Evolutionary conservation across 2,888 invertebrate genomes (phyloP), one percentile per base, ranked within the genome.

Genomic region (Polietes domitor): DNA sequence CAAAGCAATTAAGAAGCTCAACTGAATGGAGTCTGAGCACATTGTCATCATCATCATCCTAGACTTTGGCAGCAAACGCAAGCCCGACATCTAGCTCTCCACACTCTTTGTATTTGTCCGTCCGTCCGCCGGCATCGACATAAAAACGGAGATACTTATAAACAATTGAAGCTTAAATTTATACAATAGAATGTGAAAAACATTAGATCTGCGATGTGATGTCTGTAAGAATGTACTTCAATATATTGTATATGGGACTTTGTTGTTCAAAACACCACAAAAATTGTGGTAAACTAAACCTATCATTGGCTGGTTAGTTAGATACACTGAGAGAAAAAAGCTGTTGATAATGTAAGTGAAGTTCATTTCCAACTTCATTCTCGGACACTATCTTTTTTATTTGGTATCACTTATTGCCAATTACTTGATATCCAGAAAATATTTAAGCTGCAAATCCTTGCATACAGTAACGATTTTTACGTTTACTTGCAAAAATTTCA

Each of bases 101-200:
- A 17, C 53, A 53, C 24, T 53, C 21, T 17, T 50, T 17, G 4
- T 32, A 32, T 32, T 9, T 32, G 47, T 12, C n/a, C 47, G n/a
- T n/a, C 47, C 32, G 9, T 47, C 47, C 47, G 12, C 2, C 47
- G 15, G n/a, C 47, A 3, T 47, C 47, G 9, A 28, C 32, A 53
- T 7, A 50, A 47, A 37, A 55, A 26, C 43, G 26, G 9, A 28
- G 63, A 68, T 28, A 63, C 28, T 82, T 80, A 63, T 70, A 72
- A 83, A 73, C 79, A 79, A 83, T 83, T 79, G 61, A 50, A 79
- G 65, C 55, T 76, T 75, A 68, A 79, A 76, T 79, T 80, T 63
- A 80, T 83, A 77, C 77, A 68, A 80, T 77, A 83, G 24, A 5
- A 24, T 6, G 37, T 9, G 9, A n/a, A n/a, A 47, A 47, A 47